Evolutionary conservation across 2,113 vertebrate genomes (phyloP).

Genomic region (Desmodus rotundus): DNA sequence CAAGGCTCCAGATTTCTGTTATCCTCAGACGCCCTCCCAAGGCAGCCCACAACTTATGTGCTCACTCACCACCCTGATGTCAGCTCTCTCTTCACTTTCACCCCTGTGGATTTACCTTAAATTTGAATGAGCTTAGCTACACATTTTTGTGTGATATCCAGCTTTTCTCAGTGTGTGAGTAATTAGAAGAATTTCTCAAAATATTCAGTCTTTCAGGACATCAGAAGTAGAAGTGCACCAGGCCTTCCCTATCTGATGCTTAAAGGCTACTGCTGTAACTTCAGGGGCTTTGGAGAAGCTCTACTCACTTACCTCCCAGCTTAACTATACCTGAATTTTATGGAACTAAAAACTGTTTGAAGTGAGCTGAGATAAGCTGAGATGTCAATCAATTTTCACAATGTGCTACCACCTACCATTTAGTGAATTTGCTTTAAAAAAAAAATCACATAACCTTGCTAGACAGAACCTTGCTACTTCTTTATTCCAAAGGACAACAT

Average conservation of each 20-base stretch:
- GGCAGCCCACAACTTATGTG: neutral
- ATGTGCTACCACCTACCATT: neutral
- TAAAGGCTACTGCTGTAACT: neutral
- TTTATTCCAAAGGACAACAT: neutral
- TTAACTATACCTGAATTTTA: neutral
- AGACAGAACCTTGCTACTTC: neutral
- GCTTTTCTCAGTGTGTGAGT: neutral
- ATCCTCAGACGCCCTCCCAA: neutral
- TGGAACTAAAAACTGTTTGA: neutral
- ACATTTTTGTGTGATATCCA: neutral
- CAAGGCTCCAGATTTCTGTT: neutral
- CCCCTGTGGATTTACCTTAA: neutral
- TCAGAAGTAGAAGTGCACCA: neutral
- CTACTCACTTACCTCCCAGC: neutral
- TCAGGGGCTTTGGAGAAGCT: neutral
- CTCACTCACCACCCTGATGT: neutral
- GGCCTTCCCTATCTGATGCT: neutral
- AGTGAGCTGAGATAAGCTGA: neutral
- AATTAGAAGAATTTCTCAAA: neutral
- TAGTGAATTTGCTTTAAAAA: neutral
- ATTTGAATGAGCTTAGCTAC: neutral
- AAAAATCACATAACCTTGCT: neutral
- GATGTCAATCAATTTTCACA: neutral
- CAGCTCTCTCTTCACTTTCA: neutral
- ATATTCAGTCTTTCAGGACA: neutral